These are phyloP conservation scores for Orthosia gothica DNA, from an alignment of 2,888 invertebrate species.

Conservation along the genomic window DNA sequence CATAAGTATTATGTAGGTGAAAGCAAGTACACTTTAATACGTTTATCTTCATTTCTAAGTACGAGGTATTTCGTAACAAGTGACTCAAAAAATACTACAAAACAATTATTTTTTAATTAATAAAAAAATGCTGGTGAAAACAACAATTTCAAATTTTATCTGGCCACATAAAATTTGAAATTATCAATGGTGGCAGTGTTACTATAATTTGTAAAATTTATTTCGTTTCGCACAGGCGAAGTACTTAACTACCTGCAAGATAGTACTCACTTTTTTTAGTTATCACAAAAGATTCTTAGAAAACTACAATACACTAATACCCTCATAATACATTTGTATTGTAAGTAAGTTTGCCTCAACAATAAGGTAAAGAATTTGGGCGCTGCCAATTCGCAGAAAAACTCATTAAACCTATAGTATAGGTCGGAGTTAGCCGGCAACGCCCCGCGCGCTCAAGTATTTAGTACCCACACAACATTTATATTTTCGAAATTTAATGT, in stretches of 20 bases:
- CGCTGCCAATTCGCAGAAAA: constrained; percentile 84
- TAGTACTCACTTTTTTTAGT: constrained; percentile 12
- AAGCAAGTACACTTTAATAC: constrained; percentile 8
- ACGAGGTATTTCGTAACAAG: background rate
- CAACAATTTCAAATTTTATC: too few relatives aligned
- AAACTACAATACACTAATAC: constrained; percentile 16
- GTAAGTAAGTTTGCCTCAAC: constrained; percentile 27
- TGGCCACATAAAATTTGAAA: background rate
- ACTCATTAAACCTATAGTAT: constrained; percentile 74
- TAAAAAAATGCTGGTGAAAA: background rate
- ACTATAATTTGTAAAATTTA: background rate
- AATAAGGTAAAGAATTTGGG: constrained; percentile 78
- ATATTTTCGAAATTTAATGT: constrained; percentile 45
- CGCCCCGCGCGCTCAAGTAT: constrained; percentile 79
- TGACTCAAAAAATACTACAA: background rate
- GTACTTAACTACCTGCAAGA: constrained; percentile 4
- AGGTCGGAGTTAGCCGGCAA: constrained; percentile 80
- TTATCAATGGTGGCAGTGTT: background rate
- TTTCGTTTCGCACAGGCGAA: background rate
- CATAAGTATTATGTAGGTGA: constrained; percentile 9
- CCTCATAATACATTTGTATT: constrained; percentile 1
- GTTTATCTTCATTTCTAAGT: constrained; percentile 3
- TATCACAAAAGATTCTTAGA: background rate
- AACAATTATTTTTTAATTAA: background rate
- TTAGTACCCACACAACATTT: constrained; percentile 66